Conservation (phyloP, 64 coral and sea anemone species). For the Montipora efflorescens region DNA sequence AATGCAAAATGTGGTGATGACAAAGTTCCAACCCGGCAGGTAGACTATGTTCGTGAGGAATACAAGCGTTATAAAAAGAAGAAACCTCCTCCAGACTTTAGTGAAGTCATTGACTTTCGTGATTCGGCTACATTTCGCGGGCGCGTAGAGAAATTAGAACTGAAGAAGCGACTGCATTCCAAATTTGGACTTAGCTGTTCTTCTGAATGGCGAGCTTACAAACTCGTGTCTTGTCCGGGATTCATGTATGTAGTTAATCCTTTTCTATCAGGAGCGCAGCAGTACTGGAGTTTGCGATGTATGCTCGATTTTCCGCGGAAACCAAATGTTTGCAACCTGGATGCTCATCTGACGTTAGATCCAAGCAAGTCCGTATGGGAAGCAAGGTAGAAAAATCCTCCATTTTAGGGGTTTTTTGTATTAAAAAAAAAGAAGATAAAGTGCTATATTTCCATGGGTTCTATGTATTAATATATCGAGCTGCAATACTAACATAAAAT, state of each 20-base stretch:
- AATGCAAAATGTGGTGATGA: neutral
- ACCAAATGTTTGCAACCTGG: conserved; percentile 86
- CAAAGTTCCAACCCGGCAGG: neutral
- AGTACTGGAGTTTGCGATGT: conserved; percentile 86
- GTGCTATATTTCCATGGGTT: too few species aligned
- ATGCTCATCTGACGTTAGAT: conserved; percentile 77
- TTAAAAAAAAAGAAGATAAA: too few species aligned
- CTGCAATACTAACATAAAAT: too few species aligned
- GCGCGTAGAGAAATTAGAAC: conserved; percentile 49
- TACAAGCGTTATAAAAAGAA: conserved; percentile 95
- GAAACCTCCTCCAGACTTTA: conserved; percentile 91
- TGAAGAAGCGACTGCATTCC: conserved; percentile 59
- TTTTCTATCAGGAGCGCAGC: conserved; percentile 82
- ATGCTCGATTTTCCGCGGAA: conserved; percentile 87
- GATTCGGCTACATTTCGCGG: conserved; percentile 73
- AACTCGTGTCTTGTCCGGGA: conserved; percentile 76
- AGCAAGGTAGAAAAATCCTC: neutral
- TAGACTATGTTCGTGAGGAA: conserved; percentile 86
- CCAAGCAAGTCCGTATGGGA: conserved; percentile 76
- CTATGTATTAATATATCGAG: too few species aligned
- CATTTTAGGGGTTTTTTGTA: too few species aligned
- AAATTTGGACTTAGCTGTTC: conserved; percentile 71
- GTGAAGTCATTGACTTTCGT: conserved; percentile 92
- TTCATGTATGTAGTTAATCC: conserved; percentile 92
- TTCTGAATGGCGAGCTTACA: conserved; percentile 75